Percentiles rank a stretch among this genome's conserved stretches.
phyloP scores from a whole-genome alignment of 2,888 invertebrate species.

The Deilephila elpenor region DNA sequence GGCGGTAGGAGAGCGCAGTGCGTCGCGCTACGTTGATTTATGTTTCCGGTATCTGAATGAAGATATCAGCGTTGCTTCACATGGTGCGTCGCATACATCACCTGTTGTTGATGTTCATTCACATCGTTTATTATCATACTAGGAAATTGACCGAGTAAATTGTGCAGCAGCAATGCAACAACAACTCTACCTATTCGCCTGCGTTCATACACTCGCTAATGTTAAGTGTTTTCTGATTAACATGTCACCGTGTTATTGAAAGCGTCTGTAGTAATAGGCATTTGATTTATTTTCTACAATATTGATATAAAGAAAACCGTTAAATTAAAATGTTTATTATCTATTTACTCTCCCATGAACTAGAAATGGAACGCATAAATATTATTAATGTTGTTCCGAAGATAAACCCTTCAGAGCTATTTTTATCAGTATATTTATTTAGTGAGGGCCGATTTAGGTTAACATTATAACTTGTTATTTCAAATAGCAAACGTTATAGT shows the following conservation, averaged over 20 bases:
- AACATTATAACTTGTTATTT: background rate
- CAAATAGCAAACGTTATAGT: background rate
- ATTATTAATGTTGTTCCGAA: constrained; percentile 14
- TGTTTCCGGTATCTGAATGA: constrained; percentile 78
- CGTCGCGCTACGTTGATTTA: constrained; percentile 74
- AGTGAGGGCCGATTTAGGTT: constrained; percentile 18
- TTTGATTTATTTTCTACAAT: background rate
- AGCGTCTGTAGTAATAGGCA: background rate
- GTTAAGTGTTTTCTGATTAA: background rate
- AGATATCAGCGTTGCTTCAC: constrained; percentile 74
- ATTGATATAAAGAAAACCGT: background rate
- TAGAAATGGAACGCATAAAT: constrained; percentile 8
- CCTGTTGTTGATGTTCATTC: constrained; percentile 65
- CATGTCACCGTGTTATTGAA: background rate
- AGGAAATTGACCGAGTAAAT: constrained; percentile 13
- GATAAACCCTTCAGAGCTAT: constrained; percentile 16
- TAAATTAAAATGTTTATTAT: constrained; percentile 2
- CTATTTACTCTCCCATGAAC: background rate
- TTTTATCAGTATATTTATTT: constrained; percentile 10
- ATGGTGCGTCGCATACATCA: constrained; percentile 57
- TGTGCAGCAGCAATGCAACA: background rate
- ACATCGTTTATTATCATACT: constrained; percentile 43
- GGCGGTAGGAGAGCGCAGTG: constrained; percentile 41
- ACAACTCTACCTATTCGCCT: background rate
- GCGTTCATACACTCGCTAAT: background rate